Conservation (phyloP, 1,140 invertebrate genomes). For the Panagrolaimus sp. region DNA sequence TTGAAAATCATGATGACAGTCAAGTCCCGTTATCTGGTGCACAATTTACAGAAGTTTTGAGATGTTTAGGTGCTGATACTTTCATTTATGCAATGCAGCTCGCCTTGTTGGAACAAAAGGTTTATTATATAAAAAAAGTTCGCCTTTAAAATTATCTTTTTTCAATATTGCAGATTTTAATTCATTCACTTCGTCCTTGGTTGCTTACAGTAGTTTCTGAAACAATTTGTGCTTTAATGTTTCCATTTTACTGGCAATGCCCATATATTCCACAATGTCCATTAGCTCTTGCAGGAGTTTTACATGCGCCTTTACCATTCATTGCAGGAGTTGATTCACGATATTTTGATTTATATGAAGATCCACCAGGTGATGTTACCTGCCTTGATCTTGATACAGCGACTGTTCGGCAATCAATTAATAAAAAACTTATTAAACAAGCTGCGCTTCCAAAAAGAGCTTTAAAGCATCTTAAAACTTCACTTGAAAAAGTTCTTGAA, state of each 20-base stretch:
- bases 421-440: constrained; percentile 46
- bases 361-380: constrained; percentile 88
- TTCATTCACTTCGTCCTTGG: constrained; percentile 88
- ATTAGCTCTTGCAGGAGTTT: constrained; percentile 72
- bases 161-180: constrained; percentile 70
- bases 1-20: constrained; percentile 89
- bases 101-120: constrained; percentile 84
- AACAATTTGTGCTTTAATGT: constrained; percentile 89
- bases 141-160: neutral
- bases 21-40: constrained; percentile 81
- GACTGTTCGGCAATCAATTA: constrained; percentile 64
- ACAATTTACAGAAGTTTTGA: constrained; percentile 80
- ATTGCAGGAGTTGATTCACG: constrained; percentile 82
- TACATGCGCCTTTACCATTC: constrained; percentile 92
- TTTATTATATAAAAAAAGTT: too few relatives aligned
- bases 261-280: constrained; percentile 98
- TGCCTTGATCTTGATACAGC: constrained; percentile 97
- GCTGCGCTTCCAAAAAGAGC: constrained; percentile 55
- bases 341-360: constrained; percentile 89
- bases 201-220: constrained; percentile 95
- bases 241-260: constrained; percentile 99
- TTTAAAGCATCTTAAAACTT: neutral
- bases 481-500: constrained; percentile 11
- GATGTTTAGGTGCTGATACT: constrained; percentile 87
- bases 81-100: constrained; percentile 80